Percentiles rank a stretch among this genome's conserved stretches.
phyloP scores from a whole-genome alignment of 2,797 vertebrate species.

The Micromesistius poutassou region DNA sequence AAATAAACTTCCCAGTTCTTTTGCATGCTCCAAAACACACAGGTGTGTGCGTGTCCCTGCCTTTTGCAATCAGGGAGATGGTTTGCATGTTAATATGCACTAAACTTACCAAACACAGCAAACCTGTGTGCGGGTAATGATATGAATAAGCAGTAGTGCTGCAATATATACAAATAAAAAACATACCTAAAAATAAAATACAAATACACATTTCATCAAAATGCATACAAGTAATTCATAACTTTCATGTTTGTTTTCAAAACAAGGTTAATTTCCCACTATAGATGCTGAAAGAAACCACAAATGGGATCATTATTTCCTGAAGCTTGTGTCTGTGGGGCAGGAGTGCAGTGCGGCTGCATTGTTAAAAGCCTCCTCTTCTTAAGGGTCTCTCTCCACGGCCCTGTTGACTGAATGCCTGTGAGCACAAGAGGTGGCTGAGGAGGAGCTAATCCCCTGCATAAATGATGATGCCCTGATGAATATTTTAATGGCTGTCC shows the following conservation, averaged over 20 bases:
- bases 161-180: background rate
- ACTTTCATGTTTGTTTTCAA: background rate
- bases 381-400: slow-evolving; percentile 44
- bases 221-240: too few relatives aligned
- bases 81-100: background rate
- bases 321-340: background rate
- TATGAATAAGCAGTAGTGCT: background rate
- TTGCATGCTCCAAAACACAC: slow-evolving; percentile 28
- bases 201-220: background rate
- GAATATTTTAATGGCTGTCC: slow-evolving; percentile 79
- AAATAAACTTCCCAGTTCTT: slow-evolving; percentile 64
- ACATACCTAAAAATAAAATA: background rate
- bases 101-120: background rate
- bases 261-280: background rate
- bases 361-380: slow-evolving; percentile 21
- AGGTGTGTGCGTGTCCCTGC: slow-evolving; percentile 36
- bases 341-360: background rate
- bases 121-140: background rate
- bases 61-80: background rate
- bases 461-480: slow-evolving; percentile 80
- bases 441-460: slow-evolving; percentile 77
- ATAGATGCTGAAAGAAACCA: background rate
- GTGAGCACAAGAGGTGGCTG: slow-evolving; percentile 71
- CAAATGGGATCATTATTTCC: background rate
- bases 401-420: slow-evolving; percentile 63